A percentile compares a stretch with the other conserved stretches of the same genome.
Conservation (phyloP, 2,888 invertebrate genomes). For the Tridacna crocea region DNA sequence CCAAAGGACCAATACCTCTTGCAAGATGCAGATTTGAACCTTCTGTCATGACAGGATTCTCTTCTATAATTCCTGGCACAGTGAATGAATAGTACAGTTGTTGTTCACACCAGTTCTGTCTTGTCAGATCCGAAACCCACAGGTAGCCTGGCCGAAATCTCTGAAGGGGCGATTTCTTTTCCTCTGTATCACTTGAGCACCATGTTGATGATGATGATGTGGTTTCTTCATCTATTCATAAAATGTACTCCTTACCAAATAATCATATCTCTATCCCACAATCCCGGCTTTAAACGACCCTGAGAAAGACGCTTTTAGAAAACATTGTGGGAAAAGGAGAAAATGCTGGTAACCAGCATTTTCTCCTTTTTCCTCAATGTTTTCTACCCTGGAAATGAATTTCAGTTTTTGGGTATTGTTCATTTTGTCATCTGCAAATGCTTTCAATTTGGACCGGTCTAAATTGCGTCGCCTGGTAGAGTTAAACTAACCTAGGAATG, state of each 20-base stretch:
- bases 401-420: too few relatives aligned
- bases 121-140: conserved; percentile 78
- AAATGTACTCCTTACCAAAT: neutral
- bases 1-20: conserved; percentile 78
- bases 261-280: neutral
- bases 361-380: neutral
- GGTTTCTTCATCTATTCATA: conserved; percentile 1
- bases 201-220: neutral
- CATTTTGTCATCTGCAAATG: too few relatives aligned
- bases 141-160: conserved; percentile 74
- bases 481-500: too few relatives aligned
- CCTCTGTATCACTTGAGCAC: neutral
- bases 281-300: too few relatives aligned
- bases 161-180: conserved; percentile 57
- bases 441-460: too few relatives aligned
- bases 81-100: conserved; percentile 77
- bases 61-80: conserved; percentile 68
- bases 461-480: too few relatives aligned
- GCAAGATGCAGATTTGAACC: conserved; percentile 78
- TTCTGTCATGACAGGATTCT: conserved; percentile 74
- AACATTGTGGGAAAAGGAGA: neutral
- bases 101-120: conserved; percentile 82
- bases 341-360: conserved; percentile 4
- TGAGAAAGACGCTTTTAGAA: too few relatives aligned
- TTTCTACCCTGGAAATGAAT: too few relatives aligned